phyloP scores from a whole-genome alignment of 2,113 vertebrate species.

The Girardinichthys multiradiatus region DNA sequence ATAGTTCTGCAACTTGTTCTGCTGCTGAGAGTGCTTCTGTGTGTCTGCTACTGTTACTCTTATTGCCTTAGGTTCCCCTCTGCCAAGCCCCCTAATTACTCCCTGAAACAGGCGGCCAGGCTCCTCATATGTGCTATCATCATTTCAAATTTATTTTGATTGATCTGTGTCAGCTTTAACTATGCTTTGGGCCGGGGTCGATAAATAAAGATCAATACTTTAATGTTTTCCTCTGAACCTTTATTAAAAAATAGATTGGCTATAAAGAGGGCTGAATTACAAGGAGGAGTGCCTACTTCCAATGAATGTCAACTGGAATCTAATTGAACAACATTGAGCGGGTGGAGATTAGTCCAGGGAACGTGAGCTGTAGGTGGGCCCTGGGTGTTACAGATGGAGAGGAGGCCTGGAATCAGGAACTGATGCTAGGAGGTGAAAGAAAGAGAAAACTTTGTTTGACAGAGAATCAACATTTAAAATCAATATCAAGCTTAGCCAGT shows the following conservation, averaged over 20 bases:
- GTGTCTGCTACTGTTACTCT: slow-evolving; percentile 55
- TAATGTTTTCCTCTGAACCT: slow-evolving; percentile 91
- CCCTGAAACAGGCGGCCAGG: slow-evolving; percentile 71
- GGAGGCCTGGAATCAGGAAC: slow-evolving; percentile 15
- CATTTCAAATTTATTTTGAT: slow-evolving; percentile 95
- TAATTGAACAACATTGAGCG: slow-evolving; percentile 85
- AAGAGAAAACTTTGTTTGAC: slow-evolving; percentile 26
- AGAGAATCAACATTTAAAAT: background rate
- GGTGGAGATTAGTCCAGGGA: slow-evolving; percentile 81
- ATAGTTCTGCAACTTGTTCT: slow-evolving; percentile 53
- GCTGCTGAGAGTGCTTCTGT: slow-evolving; percentile 16
- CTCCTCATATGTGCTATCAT: slow-evolving; percentile 84
- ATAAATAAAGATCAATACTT: slow-evolving; percentile 92
- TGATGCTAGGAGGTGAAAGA: slow-evolving; percentile 19
- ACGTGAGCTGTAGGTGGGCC: slow-evolving; percentile 60
- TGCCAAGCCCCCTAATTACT: slow-evolving; percentile 77
- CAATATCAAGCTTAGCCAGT: background rate
- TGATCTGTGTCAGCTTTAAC: slow-evolving; percentile 96
- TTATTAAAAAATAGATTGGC: slow-evolving; percentile 91
- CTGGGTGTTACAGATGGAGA: slow-evolving; percentile 24
- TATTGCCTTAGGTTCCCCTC: slow-evolving; percentile 73
- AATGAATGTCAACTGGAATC: slow-evolving; percentile 87
- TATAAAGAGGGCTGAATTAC: slow-evolving; percentile 87
- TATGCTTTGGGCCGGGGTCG: slow-evolving; percentile 89
- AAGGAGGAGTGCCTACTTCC: slow-evolving; percentile 79